Percentiles rank a stretch among this genome's conserved stretches.
Evolutionary conservation across 2,888 invertebrate species (phyloP).

Genomic region (Melinopterus prodromus): DNA sequence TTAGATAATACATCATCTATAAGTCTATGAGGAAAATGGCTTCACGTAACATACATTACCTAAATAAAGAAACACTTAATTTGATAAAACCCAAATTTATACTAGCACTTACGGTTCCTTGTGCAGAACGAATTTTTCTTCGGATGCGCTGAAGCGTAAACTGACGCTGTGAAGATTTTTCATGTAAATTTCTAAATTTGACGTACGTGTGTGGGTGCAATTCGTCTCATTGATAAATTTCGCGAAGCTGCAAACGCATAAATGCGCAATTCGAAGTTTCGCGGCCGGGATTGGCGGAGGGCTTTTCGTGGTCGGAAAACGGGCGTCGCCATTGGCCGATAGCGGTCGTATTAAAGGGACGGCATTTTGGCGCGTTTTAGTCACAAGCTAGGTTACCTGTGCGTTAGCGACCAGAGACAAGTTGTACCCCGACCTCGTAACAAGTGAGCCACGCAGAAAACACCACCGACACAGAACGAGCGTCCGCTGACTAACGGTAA

Average conservation of each 20-base stretch:
- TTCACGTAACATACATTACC: background rate
- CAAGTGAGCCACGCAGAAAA: background rate
- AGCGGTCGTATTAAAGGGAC: background rate
- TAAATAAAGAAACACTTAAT: background rate
- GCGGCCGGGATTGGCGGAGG: background rate
- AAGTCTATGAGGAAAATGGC: background rate
- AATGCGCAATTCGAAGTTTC: constrained; percentile 4
- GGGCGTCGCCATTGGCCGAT: constrained; percentile 4
- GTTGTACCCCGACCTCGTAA: constrained; percentile 4
- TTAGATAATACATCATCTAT: no score
- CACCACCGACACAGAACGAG: constrained; percentile 4
- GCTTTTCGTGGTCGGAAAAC: background rate
- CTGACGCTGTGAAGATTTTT: background rate
- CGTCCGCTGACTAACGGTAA: background rate
- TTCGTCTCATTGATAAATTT: background rate
- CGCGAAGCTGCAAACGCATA: constrained; percentile 4
- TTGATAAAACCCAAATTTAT: background rate
- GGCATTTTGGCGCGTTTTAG: constrained; percentile 4
- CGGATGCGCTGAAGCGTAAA: background rate
- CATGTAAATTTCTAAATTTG: background rate
- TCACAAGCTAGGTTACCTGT: background rate
- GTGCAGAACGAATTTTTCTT: background rate
- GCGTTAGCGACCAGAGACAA: background rate
- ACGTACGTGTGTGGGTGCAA: background rate
- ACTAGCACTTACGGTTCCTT: background rate